Percentiles rank a stretch among this genome's conserved stretches.
These are phyloP conservation scores for Molossus molossus DNA, from an alignment of 2,797 vertebrate species.

Conservation along the genomic window DNA sequence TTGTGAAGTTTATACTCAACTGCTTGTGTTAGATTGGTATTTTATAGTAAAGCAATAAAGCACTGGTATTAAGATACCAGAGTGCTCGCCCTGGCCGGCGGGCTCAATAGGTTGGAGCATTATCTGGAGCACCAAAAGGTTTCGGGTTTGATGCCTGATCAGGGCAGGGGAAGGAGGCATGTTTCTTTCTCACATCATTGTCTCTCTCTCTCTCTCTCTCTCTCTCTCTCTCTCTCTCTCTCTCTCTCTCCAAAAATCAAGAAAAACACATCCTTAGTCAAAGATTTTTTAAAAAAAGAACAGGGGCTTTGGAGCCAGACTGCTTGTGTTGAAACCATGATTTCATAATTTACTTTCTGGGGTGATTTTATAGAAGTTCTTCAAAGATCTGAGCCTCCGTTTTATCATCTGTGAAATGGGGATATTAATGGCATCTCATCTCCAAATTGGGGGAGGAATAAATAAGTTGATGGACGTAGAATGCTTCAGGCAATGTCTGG, in stretches of 20 bases:
- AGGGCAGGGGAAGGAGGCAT: not conserved
- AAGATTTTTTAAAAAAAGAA: not conserved
- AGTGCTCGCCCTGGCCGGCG: not conserved
- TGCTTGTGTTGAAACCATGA: not conserved
- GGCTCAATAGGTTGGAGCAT: not conserved
- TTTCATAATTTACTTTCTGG: not conserved
- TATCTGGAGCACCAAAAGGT: not conserved
- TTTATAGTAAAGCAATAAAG: slow-evolving; percentile 66
- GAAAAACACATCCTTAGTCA: not conserved
- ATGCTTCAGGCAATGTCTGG: not conserved
- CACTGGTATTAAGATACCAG: slow-evolving; percentile 1
- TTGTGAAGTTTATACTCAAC: slow-evolving; percentile 40
- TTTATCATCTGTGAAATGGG: not conserved
- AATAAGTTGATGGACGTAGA: not conserved
- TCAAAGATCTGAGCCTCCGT: not conserved
- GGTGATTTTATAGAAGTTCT: slow-evolving; percentile 4
- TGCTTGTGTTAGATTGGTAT: not conserved
- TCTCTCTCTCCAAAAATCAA: not conserved
- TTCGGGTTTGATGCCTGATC: not conserved
- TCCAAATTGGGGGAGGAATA: not conserved
- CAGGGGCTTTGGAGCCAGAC: not conserved
- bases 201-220: not conserved
- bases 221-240: not conserved
- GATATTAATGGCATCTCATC: not conserved
- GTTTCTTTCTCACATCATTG: not conserved